Conservation (phyloP, 1,140 invertebrate species). For the Atta colombica region DNA sequence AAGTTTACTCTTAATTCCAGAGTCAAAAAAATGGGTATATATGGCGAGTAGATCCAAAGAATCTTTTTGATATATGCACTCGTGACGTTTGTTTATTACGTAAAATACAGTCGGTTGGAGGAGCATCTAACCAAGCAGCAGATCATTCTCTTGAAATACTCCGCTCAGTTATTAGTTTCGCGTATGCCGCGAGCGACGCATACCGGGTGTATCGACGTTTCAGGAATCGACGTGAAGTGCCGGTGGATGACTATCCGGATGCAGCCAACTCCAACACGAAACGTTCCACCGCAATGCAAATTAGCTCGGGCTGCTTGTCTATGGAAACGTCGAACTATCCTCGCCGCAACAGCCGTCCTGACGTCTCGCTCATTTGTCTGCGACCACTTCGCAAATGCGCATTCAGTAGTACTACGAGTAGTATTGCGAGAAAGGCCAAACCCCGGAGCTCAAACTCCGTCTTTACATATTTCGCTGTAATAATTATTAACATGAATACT, state of each 20-base stretch:
- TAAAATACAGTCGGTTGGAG: background rate
- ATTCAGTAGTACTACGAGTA: conserved; percentile 12
- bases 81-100: conserved; percentile 20
- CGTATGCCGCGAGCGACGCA: conserved; percentile 44
- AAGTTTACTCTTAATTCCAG: conserved; percentile 4
- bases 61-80: background rate
- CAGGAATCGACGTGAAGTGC: conserved; percentile 55
- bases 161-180: conserved; percentile 47
- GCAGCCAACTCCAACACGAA: conserved; percentile 71
- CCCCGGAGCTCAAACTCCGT: background rate
- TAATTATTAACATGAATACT: conserved; percentile 30
- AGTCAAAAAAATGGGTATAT: background rate
- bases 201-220: conserved; percentile 57
- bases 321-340: conserved; percentile 62
- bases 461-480: conserved; percentile 12
- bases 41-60: background rate
- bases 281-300: conserved; percentile 77
- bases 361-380: conserved; percentile 49
- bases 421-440: background rate
- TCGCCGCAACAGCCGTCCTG: conserved; percentile 8
- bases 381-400: conserved; percentile 40
- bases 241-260: conserved; percentile 50
- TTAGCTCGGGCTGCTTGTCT: conserved; percentile 66
- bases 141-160: conserved; percentile 38
- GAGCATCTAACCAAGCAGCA: conserved; percentile 14